Percentiles rank a stretch among this genome's conserved stretches.
Conservation (phyloP, 2,113 vertebrate genomes). For the Cichladusa arquata region DNA sequence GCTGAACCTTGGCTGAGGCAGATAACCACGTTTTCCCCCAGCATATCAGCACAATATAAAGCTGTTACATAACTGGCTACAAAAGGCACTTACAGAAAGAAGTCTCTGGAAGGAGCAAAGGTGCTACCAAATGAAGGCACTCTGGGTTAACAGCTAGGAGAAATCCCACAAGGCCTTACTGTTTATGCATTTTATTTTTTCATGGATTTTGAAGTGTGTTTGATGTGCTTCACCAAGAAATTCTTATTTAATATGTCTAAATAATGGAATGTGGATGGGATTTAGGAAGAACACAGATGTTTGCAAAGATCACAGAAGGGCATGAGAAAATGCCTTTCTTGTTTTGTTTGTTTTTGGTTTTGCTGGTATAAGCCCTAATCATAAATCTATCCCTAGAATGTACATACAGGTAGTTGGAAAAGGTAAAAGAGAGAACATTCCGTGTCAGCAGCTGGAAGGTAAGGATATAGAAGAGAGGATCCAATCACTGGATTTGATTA, state of each 20-base stretch:
- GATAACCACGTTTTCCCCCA: neutral
- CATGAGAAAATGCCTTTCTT: constrained; percentile 2
- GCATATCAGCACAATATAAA: neutral
- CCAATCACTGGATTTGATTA: neutral
- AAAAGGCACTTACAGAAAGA: neutral
- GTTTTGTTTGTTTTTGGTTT: neutral
- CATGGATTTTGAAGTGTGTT: neutral
- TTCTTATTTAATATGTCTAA: neutral
- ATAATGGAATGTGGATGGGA: constrained; percentile 1
- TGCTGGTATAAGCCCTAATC: neutral
- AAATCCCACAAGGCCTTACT: neutral
- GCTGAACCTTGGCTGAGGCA: neutral
- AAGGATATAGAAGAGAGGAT: neutral
- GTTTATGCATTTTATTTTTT: neutral
- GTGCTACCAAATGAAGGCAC: neutral
- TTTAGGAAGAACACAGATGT: constrained; percentile 20
- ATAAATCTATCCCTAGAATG: neutral
- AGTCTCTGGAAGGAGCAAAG: neutral
- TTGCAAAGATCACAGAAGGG: constrained; percentile 2
- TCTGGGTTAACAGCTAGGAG: neutral
- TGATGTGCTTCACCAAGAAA: neutral
- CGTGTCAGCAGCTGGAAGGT: neutral
- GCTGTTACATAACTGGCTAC: neutral
- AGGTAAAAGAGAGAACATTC: neutral
- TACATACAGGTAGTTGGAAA: neutral